Conservation (phyloP, 2,888 invertebrate genomes). For the Stenoptilia bipunctidactyla region DNA sequence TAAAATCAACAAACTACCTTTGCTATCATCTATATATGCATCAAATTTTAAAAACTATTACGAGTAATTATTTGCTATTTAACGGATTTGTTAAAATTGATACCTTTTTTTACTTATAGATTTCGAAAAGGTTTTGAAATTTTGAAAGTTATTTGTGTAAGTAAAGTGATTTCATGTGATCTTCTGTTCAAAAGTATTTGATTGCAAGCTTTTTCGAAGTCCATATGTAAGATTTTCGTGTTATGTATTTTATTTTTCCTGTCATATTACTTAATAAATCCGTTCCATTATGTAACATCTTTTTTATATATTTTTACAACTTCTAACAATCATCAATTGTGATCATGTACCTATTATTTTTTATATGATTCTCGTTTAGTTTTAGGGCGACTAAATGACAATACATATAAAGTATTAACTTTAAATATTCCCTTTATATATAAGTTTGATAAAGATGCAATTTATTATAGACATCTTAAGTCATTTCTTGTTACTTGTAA, state of each 20-base stretch:
- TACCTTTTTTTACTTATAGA: no score
- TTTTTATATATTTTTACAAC: constrained; percentile 11
- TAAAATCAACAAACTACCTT: no score
- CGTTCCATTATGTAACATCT: constrained; percentile 3
- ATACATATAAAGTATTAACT: constrained; percentile 52
- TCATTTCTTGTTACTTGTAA: constrained; percentile 19
- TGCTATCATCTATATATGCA: no score
- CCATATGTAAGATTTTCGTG: not conserved
- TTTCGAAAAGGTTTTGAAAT: no score
- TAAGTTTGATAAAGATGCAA: constrained; percentile 35
- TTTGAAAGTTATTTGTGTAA: no score
- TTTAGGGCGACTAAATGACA: constrained; percentile 70
- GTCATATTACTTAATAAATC: not conserved
- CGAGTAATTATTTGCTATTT: no score
- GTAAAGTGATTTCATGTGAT: no score
- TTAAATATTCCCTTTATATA: constrained; percentile 52
- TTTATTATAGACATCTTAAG: constrained; percentile 17
- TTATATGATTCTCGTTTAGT: constrained; percentile 67
- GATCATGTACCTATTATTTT: constrained; percentile 17
- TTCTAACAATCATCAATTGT: constrained; percentile 10
- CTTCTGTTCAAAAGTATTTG: no score
- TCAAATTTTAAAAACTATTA: no score
- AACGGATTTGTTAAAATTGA: no score
- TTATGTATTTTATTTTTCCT: not conserved
- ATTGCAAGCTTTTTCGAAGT: not conserved